Conservation (phyloP, 2,888 invertebrate genomes). For the Dasysyrphus albostriatus region DNA sequence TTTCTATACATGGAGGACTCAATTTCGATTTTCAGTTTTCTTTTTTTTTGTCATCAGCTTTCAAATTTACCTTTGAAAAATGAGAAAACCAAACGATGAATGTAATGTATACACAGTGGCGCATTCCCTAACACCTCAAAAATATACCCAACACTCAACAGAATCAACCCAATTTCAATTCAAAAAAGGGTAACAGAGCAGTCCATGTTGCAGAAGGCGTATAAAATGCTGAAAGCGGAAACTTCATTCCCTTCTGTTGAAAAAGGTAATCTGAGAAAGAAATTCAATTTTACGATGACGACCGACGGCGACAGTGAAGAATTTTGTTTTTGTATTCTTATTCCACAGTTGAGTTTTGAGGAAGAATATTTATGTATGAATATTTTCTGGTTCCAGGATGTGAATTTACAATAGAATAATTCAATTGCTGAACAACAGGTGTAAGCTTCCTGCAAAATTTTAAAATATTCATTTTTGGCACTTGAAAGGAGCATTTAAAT, state of each 20-base stretch:
- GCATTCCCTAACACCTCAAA: conserved; percentile 2
- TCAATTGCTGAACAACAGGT: no score
- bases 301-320: neutral
- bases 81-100: conserved; percentile 2
- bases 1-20: neutral
- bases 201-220: neutral
- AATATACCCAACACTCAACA: neutral
- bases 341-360: neutral
- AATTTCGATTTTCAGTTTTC: conserved; percentile 5
- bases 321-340: neutral
- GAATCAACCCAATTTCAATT: conserved; percentile 1
- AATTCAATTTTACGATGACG: conserved; percentile 25
- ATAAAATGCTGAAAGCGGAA: neutral
- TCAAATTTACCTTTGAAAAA: conserved; percentile 2
- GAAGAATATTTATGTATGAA: neutral
- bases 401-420: no score
- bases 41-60: neutral
- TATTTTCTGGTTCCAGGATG: no score
- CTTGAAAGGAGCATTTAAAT: no score
- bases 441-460: no score
- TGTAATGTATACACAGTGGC: neutral
- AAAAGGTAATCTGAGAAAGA: neutral
- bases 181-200: neutral
- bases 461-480: no score
- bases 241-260: neutral